A percentile compares a stretch with the other conserved stretches of the same genome.
These are phyloP conservation scores for Hydrolagus affinis DNA, from an alignment of 2,113 vertebrate species.

Conservation along the genomic window DNA sequence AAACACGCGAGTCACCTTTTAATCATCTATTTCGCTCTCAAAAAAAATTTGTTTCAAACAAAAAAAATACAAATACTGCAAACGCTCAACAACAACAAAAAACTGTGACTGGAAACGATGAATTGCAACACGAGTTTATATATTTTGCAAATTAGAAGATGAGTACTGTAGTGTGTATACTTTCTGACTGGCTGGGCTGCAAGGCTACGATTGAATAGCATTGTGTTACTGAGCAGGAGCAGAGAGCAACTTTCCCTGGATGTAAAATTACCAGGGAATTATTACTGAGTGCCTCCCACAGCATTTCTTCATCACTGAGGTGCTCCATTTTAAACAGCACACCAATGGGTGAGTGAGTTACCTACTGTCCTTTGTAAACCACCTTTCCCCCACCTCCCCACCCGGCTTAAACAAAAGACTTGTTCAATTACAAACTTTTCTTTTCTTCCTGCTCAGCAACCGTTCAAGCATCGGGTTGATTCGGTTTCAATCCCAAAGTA, in stretches of 20 bases:
- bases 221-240: not conserved
- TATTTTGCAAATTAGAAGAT: not conserved
- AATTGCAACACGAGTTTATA: not conserved
- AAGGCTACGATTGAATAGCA: not conserved
- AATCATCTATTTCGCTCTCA: too few species aligned
- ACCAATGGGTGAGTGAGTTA: not conserved
- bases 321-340: conserved; percentile 25
- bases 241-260: not conserved
- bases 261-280: conserved; percentile 28
- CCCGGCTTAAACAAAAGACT: too few species aligned
- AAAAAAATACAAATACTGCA: not conserved
- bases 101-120: not conserved
- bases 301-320: conserved; percentile 5
- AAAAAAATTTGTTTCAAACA: not conserved
- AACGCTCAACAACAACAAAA: not conserved
- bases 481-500: not conserved
- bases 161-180: too few species aligned
- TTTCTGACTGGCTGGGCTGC: not conserved
- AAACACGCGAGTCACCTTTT: too few species aligned
- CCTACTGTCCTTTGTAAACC: not conserved
- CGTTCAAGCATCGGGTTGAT: not conserved
- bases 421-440: too few species aligned
- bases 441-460: not conserved
- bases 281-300: not conserved
- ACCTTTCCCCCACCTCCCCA: not conserved